These are phyloP conservation scores for Parnassius smintheus DNA, from an alignment of 2,888 invertebrate genomes.

Conservation along the genomic window DNA sequence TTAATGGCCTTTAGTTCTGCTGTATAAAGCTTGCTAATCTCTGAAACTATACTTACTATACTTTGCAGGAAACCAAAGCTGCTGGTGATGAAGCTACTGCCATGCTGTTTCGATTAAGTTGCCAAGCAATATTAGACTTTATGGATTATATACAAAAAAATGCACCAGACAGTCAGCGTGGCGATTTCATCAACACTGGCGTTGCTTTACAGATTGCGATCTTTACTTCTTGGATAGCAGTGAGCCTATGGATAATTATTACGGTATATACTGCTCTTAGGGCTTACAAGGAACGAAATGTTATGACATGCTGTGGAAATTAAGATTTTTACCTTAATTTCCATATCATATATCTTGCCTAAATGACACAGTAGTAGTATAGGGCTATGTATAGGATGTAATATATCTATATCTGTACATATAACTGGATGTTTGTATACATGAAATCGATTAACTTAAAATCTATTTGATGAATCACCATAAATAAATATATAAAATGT, in stretches of 20 bases:
- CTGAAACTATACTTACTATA: background rate
- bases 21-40: no score
- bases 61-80: constrained; percentile 67
- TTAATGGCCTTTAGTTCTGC: no score
- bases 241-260: constrained; percentile 79
- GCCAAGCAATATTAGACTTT: constrained; percentile 89
- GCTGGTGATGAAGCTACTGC: constrained; percentile 81
- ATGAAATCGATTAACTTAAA: no score
- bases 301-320: constrained; percentile 73
- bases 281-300: constrained; percentile 68
- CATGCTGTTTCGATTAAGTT: constrained; percentile 84
- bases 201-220: constrained; percentile 85
- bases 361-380: no score
- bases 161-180: constrained; percentile 82
- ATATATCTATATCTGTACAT: background rate
- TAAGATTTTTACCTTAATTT: constrained; percentile 32
- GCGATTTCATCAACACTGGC: constrained; percentile 87
- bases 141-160: constrained; percentile 91
- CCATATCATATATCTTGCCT: background rate
- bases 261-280: constrained; percentile 77
- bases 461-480: no score
- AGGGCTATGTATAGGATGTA: no score
- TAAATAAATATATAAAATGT: no score
- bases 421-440: no score
- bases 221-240: constrained; percentile 82